Conservation (phyloP, 1,140 invertebrate species). For the Drosophila nikananu region DNA sequence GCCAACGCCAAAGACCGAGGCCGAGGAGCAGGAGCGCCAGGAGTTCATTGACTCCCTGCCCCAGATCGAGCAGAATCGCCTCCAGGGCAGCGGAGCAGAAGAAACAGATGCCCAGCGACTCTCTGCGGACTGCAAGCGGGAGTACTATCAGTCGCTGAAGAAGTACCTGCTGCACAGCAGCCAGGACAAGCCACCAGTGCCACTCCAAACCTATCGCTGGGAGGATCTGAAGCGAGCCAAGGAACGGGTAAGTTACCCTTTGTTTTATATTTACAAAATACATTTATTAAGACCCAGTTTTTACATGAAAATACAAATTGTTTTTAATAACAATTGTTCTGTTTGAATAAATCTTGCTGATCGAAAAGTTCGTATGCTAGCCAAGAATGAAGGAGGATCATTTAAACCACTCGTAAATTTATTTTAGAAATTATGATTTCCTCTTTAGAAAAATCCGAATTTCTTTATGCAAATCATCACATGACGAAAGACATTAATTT, state of each 20-base stretch:
- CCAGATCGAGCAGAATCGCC: constrained; percentile 63
- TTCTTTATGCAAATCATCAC: not conserved
- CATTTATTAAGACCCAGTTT: not conserved
- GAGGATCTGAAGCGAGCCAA: constrained; percentile 88
- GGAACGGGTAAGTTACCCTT: constrained; percentile 70
- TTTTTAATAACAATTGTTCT: not conserved
- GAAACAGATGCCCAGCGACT: constrained; percentile 73
- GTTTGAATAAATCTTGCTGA: not conserved
- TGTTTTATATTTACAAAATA: not conserved
- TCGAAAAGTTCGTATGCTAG: not conserved
- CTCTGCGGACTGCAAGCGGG: constrained; percentile 81
- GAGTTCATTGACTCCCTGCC: constrained; percentile 81
- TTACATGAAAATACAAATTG: not conserved
- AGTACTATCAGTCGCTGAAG: constrained; percentile 84
- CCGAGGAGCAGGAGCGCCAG: constrained; percentile 74
- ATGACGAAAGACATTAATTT: constrained; percentile 10
- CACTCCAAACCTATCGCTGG: constrained; percentile 90
- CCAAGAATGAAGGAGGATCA: not conserved
- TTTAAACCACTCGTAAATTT: not conserved
- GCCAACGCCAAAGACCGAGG: constrained; percentile 71
- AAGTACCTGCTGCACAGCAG: constrained; percentile 76
- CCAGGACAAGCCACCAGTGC: constrained; percentile 87
- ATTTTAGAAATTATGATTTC: not conserved
- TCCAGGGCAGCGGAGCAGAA: constrained; percentile 14
- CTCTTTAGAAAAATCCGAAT: not conserved